Evolutionary conservation across 1,140 invertebrate species (phyloP), one percentile per base, ranked within the genome.

Genomic region (Belonocnema kinseyi): DNA sequence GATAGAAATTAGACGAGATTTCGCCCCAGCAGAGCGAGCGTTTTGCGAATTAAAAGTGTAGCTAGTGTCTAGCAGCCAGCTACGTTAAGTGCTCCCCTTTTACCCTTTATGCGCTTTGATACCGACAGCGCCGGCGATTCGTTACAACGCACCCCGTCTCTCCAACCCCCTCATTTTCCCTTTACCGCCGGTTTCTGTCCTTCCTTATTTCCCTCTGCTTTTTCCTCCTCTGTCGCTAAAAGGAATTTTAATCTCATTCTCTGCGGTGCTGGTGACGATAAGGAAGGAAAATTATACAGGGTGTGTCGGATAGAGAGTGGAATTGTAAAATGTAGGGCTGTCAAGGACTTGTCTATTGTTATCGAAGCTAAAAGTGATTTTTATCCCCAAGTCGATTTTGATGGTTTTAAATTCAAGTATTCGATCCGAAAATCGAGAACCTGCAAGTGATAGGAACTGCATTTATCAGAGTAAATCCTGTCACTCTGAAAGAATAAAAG

Each of bases 241-340:
- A 88, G 85, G 86, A 85, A 88, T 88, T 86, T 88, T 87, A 87
- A 85, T 88, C 85, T 83, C 86, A 81, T 88, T 87, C 85, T 85
- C 83, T 78, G 74, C 72, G 79, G 76, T 78, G 83, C 72, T 82
- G 86, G 85, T 84, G 81, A 83, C 82, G 83, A 85, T 83, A 84
- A 84, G 85, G 77, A 81, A 78, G 33, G 50, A 26, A 33, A 66
- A 58, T 17, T 46, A 26, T 46, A 58, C 16, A 76, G 71, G 70
- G 78, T 74, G 17, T n/a, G 76, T 26, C 14, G 46, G 58, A 50
- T 72, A 17, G 14, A 26, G 56, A 40, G 40, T 50, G 50, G 16
- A 17, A 26, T 72, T 52, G 53, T 21, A 17, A 46, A 50, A 73
- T 52, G 21, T 19, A 33, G 53, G 50, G 14, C n/a, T 1, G 8